Percentiles rank a stretch among this genome's conserved stretches.
phyloP scores from a whole-genome alignment of 1,140 invertebrate genomes.

The Eumeta japonica region DNA sequence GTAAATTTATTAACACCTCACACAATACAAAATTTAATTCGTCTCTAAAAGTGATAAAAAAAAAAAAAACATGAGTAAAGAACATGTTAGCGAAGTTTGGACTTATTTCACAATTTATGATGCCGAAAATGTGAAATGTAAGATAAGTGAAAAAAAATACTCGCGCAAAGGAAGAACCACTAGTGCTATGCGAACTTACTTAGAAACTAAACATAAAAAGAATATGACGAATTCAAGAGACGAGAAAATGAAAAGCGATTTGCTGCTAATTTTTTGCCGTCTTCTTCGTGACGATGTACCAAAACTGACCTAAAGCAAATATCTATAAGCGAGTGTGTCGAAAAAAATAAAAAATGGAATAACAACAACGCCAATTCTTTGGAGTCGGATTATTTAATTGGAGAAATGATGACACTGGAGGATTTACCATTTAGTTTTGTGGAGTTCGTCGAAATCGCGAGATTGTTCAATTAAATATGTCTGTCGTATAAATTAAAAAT shows the following conservation, averaged over 20 bases:
- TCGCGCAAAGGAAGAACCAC: conserved; percentile 9
- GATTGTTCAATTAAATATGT: conserved; percentile 13
- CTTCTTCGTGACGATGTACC: conserved; percentile 13
- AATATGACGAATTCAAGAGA: too few species aligned
- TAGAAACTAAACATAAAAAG: conserved; percentile 10
- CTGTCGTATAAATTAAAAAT: conserved; percentile 16
- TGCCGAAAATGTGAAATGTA: conserved; percentile 12
- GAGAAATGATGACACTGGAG: too few species aligned
- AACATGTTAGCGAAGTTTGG: conserved; percentile 11
- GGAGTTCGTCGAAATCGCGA: conserved; percentile 15
- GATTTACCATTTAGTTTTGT: conserved; percentile 9
- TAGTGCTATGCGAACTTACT: conserved; percentile 9
- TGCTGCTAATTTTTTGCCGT: conserved; percentile 12
- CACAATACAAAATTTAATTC: conserved; percentile 14
- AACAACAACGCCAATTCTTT: conserved; percentile 5
- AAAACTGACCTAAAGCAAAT: too few species aligned
- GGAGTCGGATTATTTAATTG: conserved; percentile 6
- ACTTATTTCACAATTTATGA: conserved; percentile 14
- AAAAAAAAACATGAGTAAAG: conserved; percentile 15
- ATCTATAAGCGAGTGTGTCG: conserved; percentile 8
- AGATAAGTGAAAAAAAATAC: conserved; percentile 13
- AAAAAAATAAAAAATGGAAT: conserved; percentile 11
- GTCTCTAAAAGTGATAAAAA: conserved; percentile 10
- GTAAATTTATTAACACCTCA: too few species aligned
- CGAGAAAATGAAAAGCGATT: conserved; percentile 10